phyloP scores from a whole-genome alignment of 2,797 vertebrate genomes.

The Miichthys miiuy region DNA sequence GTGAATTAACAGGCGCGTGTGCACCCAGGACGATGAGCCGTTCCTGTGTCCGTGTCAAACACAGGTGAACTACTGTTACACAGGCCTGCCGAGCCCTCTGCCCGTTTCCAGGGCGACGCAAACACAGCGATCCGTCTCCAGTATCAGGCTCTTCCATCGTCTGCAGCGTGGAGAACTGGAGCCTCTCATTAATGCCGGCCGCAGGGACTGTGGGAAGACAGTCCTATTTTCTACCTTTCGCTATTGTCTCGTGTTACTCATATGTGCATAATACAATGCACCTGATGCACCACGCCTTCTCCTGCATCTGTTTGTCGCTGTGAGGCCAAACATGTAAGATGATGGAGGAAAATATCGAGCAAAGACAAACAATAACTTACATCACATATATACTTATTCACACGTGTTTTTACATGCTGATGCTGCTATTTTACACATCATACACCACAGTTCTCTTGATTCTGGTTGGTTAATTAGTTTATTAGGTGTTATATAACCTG shows the following conservation, averaged over 20 bases:
- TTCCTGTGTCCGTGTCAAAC: conserved; percentile 46
- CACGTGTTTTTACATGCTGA: background rate
- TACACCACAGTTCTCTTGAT: too few species aligned
- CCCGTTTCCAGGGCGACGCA: conserved; percentile 79
- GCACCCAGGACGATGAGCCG: too few species aligned
- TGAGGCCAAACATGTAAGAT: background rate
- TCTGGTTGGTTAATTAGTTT: too few species aligned
- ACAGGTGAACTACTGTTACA: conserved; percentile 71
- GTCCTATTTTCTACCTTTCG: conserved; percentile 57
- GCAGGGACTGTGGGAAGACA: conserved; percentile 61
- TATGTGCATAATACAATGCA: conserved; percentile 30
- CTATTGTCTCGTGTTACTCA: conserved; percentile 50
- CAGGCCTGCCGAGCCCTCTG: conserved; percentile 55
- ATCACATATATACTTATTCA: background rate
- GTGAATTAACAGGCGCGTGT: background rate
- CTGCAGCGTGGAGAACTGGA: conserved; percentile 68
- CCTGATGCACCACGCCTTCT: background rate
- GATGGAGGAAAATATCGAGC: background rate
- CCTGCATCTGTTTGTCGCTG: conserved; percentile 4
- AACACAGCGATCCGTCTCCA: conserved; percentile 80
- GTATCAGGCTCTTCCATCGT: conserved; percentile 77
- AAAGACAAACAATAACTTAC: background rate
- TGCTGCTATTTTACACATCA: too few species aligned
- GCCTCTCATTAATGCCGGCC: conserved; percentile 78
- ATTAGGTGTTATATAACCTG: too few species aligned